Evolutionary conservation across 1,140 invertebrate genomes (phyloP).

Genomic region (Aradophagus sp.): DNA sequence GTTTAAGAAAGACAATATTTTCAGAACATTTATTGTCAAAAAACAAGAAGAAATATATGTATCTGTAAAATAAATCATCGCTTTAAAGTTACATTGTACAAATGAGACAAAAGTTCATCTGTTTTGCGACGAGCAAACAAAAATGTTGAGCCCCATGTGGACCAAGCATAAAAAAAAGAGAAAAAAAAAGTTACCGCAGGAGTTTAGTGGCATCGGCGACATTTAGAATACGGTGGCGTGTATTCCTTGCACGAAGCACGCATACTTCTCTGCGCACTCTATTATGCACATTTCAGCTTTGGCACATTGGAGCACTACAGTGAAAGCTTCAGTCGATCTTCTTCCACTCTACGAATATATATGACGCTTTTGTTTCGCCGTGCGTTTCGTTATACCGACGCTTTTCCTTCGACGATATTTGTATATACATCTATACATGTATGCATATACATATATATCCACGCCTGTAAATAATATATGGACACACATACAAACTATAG

Average conservation of each 20-base stretch:
- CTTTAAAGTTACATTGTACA: conserved; percentile 4
- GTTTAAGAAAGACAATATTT: too few species aligned
- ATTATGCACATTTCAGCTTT: conserved; percentile 57
- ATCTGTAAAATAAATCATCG: conserved; percentile 5
- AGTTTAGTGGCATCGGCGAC: conserved; percentile 37
- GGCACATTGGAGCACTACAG: conserved; percentile 52
- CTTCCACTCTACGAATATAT: conserved; percentile 49
- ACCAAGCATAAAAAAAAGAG: conserved; percentile 13
- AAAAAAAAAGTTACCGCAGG: too few species aligned
- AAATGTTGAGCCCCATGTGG: conserved; percentile 5
- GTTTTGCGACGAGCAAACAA: conserved; percentile 10
- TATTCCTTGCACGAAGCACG: conserved; percentile 57
- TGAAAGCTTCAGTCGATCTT: conserved; percentile 55
- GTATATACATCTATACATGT: conserved; percentile 23
- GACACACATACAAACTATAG: conserved; percentile 27
- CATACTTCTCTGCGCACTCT: conserved; percentile 52
- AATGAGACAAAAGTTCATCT: conserved; percentile 4
- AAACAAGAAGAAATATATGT: too few species aligned
- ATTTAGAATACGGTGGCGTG: conserved; percentile 54
- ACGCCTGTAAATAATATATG: conserved; percentile 32
- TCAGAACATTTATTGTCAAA: conserved; percentile 16
- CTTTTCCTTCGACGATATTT: conserved; percentile 39
- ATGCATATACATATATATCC: conserved; percentile 8
- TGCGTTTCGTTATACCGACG: conserved; percentile 42
- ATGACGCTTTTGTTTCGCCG: conserved; percentile 53